Evolutionary conservation across 1,140 invertebrate species (phyloP), one percentile per base, ranked within the genome.

Genomic region (Homalodisca vitripennis): DNA sequence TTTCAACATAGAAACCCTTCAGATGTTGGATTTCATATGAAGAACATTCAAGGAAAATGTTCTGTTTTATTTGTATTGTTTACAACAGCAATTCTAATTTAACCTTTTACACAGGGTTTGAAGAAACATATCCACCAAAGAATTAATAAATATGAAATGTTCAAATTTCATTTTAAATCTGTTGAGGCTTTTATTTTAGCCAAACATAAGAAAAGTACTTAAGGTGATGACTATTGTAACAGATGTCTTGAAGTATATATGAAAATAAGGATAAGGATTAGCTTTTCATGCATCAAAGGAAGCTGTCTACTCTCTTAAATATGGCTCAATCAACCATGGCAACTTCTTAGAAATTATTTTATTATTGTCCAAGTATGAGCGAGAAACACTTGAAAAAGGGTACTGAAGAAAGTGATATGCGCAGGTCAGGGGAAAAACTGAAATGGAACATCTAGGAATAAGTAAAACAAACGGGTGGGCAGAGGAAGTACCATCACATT

Each of bases 11-110:
- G n/a, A n/a, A n/a, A n/a, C n/a, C n/a, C n/a, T n/a, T n/a, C n/a
- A n/a, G n/a, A n/a, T n/a, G n/a, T n/a, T 51, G 48, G 48, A 3
- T 51, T n/a, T 51, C 48, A 51, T 51, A 51, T n/a, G n/a, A 51
- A 20, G 3, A 51, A 51, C 17, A 51, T 20, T 3, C 3, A 10
- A 51, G 22, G 22, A 51, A 20, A 22, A 10, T 51, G 6, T 51
- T 10, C 22, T 51, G 48, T 51, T 10, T 3, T 20, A n/a, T 51
- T 10, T 51, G 48, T 51, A 3, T 51, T 3, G 48, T n/a, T 51
- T 51, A 10, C 48, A 10, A 3, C n/a, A n/a, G n/a, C 48, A 51
- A 51, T 20, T 51, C 48, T 22, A 41, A 10, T 41, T 51, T 22
- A 10, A 51, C 3, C 22, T 51, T 51, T 51, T 51, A 22, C 22